These are phyloP conservation scores for Pelvicachromis taeniatus DNA, from an alignment of 2,113 vertebrate genomes.

Conservation along the genomic window DNA sequence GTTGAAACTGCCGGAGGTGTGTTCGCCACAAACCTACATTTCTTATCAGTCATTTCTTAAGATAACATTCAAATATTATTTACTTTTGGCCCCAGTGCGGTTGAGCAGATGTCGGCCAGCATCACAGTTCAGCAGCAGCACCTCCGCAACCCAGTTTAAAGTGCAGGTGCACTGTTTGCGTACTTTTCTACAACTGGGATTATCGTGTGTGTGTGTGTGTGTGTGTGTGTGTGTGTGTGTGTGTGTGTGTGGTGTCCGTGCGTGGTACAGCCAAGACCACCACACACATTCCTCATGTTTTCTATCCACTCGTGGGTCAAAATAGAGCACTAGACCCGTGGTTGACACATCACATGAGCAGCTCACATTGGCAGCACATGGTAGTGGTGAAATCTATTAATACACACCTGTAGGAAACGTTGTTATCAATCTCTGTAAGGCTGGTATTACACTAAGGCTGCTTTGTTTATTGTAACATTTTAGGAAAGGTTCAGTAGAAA, in stretches of 20 bases:
- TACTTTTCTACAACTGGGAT: not conserved
- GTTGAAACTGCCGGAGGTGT: not conserved
- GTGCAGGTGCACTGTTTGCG: not conserved
- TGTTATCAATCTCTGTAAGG: not conserved
- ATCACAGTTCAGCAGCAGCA: not conserved
- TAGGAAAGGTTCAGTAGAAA: not conserved
- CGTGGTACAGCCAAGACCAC: not conserved
- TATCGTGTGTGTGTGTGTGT: not conserved
- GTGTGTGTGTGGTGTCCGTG: not conserved
- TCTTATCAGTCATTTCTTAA: not conserved
- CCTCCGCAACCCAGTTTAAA: not conserved
- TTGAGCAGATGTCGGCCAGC: not conserved
- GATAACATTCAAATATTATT: not conserved
- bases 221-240: not conserved
- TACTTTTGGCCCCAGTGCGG: not conserved
- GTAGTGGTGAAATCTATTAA: not conserved
- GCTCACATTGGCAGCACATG: not conserved
- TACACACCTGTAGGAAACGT: not conserved
- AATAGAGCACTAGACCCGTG: not conserved
- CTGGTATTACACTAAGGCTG: not conserved
- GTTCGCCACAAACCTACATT: not conserved
- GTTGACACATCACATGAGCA: not conserved
- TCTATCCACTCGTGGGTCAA: not conserved
- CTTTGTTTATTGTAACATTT: not conserved
- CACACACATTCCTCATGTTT: not conserved